Evolutionary conservation across 2,113 vertebrate genomes (phyloP).

Genomic region (Diphyllodes magnificus): DNA sequence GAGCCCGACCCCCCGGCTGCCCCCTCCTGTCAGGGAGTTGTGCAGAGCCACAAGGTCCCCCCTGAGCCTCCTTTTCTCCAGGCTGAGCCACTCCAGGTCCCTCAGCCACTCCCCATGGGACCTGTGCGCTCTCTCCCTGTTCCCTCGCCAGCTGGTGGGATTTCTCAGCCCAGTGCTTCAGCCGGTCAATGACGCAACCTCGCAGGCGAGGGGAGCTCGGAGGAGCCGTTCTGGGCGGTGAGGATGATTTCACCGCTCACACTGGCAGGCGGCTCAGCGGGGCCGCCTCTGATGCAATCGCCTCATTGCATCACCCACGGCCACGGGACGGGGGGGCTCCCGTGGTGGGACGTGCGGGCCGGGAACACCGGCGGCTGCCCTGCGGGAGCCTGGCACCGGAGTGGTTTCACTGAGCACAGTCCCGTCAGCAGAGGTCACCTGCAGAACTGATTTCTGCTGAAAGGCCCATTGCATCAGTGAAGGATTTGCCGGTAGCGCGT

Average conservation of each 20-base stretch:
- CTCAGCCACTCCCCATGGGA: neutral
- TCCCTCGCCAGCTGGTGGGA: neutral
- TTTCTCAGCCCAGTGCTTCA: neutral
- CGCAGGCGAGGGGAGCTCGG: neutral
- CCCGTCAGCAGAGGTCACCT: neutral
- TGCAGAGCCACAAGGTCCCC: neutral
- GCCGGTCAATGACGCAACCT: neutral
- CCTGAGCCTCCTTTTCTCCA: neutral
- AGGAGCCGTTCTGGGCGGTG: neutral
- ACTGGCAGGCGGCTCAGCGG: neutral
- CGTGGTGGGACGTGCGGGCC: neutral
- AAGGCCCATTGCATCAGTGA: accelerated
- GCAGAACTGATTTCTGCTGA: neutral
- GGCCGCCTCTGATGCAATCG: neutral
- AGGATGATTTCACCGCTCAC: neutral
- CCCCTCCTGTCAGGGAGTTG: neutral
- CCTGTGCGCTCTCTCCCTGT: neutral
- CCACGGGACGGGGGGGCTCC: neutral
- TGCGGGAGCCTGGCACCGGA: neutral
- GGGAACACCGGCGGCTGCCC: neutral
- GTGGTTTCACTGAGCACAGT: accelerated
- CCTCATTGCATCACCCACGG: neutral
- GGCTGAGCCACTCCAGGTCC: neutral
- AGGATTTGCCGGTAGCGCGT: neutral
- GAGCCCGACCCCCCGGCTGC: accelerated